A percentile compares a stretch with the other conserved stretches of the same genome.
These are phyloP conservation scores for Lutjanus erythropterus DNA, from an alignment of 2,113 vertebrate genomes.

Conservation along the genomic window DNA sequence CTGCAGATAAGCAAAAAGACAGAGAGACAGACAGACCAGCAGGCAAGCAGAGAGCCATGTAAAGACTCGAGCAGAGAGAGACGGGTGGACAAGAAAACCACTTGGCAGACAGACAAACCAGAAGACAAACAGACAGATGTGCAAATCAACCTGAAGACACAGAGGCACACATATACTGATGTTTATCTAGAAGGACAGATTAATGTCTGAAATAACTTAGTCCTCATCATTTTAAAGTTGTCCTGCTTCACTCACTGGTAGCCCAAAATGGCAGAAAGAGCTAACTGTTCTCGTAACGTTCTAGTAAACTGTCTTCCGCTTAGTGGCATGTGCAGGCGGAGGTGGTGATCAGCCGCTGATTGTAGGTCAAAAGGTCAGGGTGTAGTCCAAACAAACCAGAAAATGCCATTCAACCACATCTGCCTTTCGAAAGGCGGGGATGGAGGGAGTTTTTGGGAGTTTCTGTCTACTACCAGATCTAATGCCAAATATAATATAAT, in stretches of 20 bases:
- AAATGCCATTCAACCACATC: neutral
- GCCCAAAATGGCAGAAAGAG: constrained; percentile 13
- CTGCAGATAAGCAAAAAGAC: constrained; percentile 72
- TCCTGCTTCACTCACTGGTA: neutral
- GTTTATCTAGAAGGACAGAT: neutral
- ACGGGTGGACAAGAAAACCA: constrained; percentile 25
- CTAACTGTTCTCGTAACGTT: neutral
- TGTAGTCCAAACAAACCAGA: neutral
- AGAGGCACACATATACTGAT: neutral
- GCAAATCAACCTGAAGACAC: constrained; percentile 18
- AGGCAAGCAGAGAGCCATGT: constrained; percentile 26
- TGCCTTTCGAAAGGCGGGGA: neutral
- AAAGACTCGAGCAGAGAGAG: constrained; percentile 34
- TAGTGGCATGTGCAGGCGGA: neutral
- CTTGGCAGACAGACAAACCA: constrained; percentile 9
- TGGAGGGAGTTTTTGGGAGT: neutral
- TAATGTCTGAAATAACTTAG: constrained; percentile 4
- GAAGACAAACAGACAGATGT: constrained; percentile 7
- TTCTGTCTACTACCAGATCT: neutral
- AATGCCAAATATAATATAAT: neutral
- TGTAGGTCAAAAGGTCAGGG: neutral
- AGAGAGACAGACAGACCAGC: constrained; percentile 56
- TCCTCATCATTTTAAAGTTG: neutral
- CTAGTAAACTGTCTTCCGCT: neutral
- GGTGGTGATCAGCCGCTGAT: neutral